These are phyloP conservation scores for Xiphias gladius DNA, from an alignment of 2,113 vertebrate species.

Conservation along the genomic window DNA sequence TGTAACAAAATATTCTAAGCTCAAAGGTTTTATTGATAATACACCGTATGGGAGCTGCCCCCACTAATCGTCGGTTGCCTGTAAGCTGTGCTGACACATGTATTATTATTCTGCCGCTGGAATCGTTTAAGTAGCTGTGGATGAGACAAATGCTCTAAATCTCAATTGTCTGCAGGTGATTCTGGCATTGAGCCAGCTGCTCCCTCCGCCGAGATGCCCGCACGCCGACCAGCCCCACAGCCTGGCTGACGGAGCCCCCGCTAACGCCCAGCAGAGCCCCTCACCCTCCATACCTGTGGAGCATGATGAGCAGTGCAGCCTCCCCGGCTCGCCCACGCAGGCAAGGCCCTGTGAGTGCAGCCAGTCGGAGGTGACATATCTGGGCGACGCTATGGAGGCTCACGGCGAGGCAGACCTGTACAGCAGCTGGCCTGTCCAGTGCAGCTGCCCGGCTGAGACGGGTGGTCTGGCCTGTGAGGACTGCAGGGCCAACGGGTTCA, in stretches of 20 bases:
- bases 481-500: conserved; percentile 64
- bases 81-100: no score
- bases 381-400: not conserved
- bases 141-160: not conserved
- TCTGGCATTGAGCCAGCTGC: conserved; percentile 66
- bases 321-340: not conserved
- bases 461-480: conserved; percentile 65
- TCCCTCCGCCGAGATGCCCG: conserved; percentile 56
- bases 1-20: not conserved
- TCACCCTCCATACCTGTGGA: conserved; percentile 71
- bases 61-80: no score
- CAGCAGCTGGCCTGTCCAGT: conserved; percentile 71
- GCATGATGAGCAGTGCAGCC: conserved; percentile 76
- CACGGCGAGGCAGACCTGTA: conserved; percentile 46
- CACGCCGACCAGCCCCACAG: conserved; percentile 74
- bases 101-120: no score
- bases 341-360: conserved; percentile 71
- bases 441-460: conserved; percentile 52
- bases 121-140: not conserved
- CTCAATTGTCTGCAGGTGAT: conserved; percentile 68
- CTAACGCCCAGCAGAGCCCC: conserved; percentile 22
- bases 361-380: conserved; percentile 83
- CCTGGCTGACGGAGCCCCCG: conserved; percentile 50
- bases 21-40: no score
- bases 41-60: no score